Percentiles rank a stretch among this genome's conserved stretches.
phyloP scores from a whole-genome alignment of 2,113 vertebrate genomes.

The Mobula hypostoma region DNA sequence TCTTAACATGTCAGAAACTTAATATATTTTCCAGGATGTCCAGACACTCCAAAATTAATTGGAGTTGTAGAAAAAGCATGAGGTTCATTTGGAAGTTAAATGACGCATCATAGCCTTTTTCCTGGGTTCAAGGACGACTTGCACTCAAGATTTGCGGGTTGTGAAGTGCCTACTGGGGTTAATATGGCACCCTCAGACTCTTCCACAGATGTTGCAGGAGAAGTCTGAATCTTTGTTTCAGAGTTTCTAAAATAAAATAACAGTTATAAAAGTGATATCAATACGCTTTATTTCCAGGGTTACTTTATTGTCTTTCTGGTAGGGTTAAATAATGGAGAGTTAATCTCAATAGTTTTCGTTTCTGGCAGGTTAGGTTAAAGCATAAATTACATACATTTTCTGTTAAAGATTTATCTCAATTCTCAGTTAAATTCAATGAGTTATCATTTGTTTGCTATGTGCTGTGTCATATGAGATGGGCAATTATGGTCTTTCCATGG shows the following conservation, averaged over 20 bases:
- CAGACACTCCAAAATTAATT: not conserved
- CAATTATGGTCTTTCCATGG: too few relatives aligned
- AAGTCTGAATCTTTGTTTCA: not conserved
- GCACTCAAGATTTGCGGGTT: too few relatives aligned
- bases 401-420: not conserved
- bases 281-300: not conserved
- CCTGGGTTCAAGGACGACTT: too few relatives aligned
- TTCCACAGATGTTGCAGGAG: too few relatives aligned
- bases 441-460: too few relatives aligned
- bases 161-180: too few relatives aligned
- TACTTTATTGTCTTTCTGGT: not conserved
- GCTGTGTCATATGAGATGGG: too few relatives aligned
- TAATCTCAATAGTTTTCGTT: not conserved
- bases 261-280: not conserved
- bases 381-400: not conserved
- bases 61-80: not conserved
- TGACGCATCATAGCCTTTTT: not conserved
- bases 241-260: not conserved
- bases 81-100: not conserved
- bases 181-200: too few relatives aligned
- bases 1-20: not conserved
- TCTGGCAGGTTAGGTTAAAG: not conserved
- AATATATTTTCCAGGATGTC: not conserved
- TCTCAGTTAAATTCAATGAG: not conserved
- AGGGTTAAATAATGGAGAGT: not conserved